These are phyloP conservation scores for Himalopsyche kuldschensis DNA, from an alignment of 2,888 invertebrate species.

Conservation along the genomic window DNA sequence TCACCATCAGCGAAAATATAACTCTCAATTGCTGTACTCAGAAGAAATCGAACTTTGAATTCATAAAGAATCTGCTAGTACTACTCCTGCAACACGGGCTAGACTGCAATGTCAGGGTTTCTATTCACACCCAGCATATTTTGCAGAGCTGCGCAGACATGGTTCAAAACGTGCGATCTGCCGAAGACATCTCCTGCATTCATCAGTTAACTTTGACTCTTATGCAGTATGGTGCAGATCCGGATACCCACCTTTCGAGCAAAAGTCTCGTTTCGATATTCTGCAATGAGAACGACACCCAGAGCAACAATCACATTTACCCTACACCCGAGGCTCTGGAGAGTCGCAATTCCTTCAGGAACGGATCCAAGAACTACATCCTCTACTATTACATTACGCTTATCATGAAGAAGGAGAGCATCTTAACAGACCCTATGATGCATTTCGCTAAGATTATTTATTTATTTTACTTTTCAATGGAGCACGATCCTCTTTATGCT, in stretches of 20 bases:
- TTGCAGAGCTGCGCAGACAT: constrained; percentile 70
- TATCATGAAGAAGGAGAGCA: constrained; percentile 67
- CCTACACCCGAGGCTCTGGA: constrained; percentile 48
- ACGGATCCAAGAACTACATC: constrained; percentile 64
- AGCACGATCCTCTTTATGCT: constrained; percentile 67
- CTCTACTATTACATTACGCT: constrained; percentile 72
- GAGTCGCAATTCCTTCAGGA: constrained; percentile 56
- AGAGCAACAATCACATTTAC: constrained; percentile 29
- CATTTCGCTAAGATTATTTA: constrained; percentile 68
- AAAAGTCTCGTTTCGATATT: constrained; percentile 47
- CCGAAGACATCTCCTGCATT: constrained; percentile 67
- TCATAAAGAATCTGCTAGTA: constrained; percentile 69
- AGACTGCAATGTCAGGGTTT: constrained; percentile 64
- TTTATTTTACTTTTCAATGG: constrained; percentile 68
- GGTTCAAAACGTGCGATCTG: constrained; percentile 67
- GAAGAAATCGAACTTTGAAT: constrained; percentile 68
- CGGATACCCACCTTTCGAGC: constrained; percentile 63
- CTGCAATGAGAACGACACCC: constrained; percentile 35
- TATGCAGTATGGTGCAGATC: constrained; percentile 75
- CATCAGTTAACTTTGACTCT: constrained; percentile 70
- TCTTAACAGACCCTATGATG: constrained; percentile 63
- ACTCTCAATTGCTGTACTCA: constrained; percentile 66
- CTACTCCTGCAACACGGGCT: constrained; percentile 68
- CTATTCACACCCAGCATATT: constrained; percentile 68
- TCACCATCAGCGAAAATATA: constrained; percentile 72